Evolutionary conservation across 2,113 vertebrate genomes (phyloP), one percentile per base, ranked within the genome.

Genomic region (Thomomys bottae): DNA sequence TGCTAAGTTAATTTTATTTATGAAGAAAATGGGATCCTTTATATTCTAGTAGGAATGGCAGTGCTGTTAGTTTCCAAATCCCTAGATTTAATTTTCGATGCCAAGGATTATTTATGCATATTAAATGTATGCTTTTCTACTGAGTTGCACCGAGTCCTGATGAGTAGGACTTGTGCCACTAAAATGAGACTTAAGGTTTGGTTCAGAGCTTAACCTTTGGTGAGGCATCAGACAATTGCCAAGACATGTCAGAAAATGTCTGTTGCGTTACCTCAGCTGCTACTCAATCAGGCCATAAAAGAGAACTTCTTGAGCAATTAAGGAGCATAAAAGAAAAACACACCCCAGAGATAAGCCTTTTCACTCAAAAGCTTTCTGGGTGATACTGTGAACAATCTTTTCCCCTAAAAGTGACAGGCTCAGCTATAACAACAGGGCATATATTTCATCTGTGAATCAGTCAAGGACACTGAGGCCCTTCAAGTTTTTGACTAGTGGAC

Each of bases 251-350:
- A 96, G 77, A 94, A 92, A 97, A 92, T 34, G 8, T 94, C 86
- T 97, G 85, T 92, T 83, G 82, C 84, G 92, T 96, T 97, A 97
- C 95, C 91, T 97, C 96, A 96, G 94, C 84, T 92, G 96, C 88
- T 59, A 93, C 88, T 96, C 95, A 91, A 93, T 89, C 77, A 79
- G 90, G 17, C 59, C 85, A 57, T 93, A 94, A 93, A 97, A 94
- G 72, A 94, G 96, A 96, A 80, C 72, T 84, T 84, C 89, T 95
- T 93, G 95, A 95, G 92, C 61, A 91, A 87, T 82, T 86, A 87
- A 0, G 0, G n/a, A 36, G 90, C 95, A 84, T 89, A 75, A 93
- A 93, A 96, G 83, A 93, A 77, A 92, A 96, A 93, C 64, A 76
- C 84, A 84, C 76, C 68, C 57, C 45, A 88, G n/a, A 90, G 85